Percentiles rank a stretch among this genome's conserved stretches.
These are phyloP conservation scores for Vidua macroura DNA, from an alignment of 2,113 vertebrate genomes.

Conservation along the genomic window DNA sequence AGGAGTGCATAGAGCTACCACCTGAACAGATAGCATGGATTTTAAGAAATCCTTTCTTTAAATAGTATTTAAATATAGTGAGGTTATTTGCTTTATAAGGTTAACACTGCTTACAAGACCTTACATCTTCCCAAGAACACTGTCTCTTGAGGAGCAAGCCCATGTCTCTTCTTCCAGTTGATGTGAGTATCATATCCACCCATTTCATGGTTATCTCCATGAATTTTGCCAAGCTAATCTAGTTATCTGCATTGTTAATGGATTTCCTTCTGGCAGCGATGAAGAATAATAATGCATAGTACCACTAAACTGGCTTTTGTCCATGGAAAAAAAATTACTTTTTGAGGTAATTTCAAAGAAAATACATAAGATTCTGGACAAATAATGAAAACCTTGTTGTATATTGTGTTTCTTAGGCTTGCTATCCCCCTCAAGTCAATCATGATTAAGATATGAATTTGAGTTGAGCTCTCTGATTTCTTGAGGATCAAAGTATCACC, in stretches of 20 bases:
- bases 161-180: background rate
- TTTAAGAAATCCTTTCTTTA: background rate
- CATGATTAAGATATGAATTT: background rate
- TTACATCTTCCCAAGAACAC: background rate
- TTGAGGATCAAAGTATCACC: background rate
- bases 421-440: background rate
- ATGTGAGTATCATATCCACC: background rate
- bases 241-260: background rate
- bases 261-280: background rate
- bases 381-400: background rate
- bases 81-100: background rate
- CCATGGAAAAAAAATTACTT: background rate
- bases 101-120: background rate
- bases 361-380: background rate
- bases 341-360: background rate
- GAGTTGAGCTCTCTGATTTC: background rate
- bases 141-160: background rate
- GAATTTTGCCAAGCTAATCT: background rate
- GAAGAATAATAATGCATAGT: background rate
- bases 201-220: background rate
- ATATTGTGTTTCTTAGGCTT: background rate
- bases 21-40: background rate
- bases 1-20: background rate
- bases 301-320: background rate
- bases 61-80: background rate